phyloP scores from a whole-genome alignment of 1,140 invertebrate species.

The Melanaphis sacchari region DNA sequence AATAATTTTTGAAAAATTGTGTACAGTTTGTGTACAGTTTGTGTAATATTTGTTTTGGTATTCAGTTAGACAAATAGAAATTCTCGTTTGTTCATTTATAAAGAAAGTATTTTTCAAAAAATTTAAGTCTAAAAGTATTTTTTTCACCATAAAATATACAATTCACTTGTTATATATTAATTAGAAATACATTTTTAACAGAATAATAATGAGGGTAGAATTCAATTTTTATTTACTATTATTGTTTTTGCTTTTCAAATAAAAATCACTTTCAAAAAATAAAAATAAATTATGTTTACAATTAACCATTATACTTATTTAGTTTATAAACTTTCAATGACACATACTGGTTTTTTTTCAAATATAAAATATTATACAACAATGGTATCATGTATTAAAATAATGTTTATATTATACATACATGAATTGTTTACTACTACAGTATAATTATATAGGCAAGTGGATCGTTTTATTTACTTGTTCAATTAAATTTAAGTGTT shows the following conservation, averaged over 20 bases:
- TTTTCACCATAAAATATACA: neutral
- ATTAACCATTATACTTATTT: neutral
- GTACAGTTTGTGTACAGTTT: neutral
- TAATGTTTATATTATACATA: neutral
- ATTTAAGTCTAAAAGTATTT: neutral
- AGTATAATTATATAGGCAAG: neutral
- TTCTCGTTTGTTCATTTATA: neutral
- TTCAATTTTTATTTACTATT: neutral
- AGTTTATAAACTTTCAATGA: neutral
- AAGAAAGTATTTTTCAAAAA: neutral
- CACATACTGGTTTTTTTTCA: neutral
- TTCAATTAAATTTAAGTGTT: neutral
- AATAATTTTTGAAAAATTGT: constrained; percentile 20
- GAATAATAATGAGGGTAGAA: too few species aligned
- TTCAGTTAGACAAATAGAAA: neutral
- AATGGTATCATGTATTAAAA: neutral
- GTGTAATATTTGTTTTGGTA: constrained; percentile 16
- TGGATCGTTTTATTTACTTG: neutral
- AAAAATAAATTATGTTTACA: neutral
- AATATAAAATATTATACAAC: neutral
- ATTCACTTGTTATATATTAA: neutral
- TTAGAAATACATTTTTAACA: neutral
- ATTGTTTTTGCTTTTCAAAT: neutral
- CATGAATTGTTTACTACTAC: neutral
- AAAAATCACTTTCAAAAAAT: neutral